These are phyloP conservation scores for Ferdinandea cuprea DNA, from an alignment of 2,888 invertebrate genomes.

Conservation along the genomic window DNA sequence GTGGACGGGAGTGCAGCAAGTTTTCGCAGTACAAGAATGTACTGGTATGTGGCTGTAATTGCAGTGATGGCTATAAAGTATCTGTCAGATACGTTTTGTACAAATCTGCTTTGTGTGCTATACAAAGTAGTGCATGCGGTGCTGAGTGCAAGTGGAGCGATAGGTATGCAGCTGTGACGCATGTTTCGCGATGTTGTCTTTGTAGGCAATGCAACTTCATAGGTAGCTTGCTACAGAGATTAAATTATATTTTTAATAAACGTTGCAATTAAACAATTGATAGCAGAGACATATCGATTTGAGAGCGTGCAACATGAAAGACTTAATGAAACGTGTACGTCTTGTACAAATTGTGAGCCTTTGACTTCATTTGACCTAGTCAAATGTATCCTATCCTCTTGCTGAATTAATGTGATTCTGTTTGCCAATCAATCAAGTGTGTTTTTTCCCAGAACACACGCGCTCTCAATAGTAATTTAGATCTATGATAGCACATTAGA, in stretches of 20 bases:
- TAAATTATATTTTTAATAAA: too few species aligned
- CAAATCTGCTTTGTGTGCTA: constrained; percentile 26
- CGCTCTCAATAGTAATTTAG: too few species aligned
- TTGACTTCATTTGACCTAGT: too few species aligned
- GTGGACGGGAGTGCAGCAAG: constrained; percentile 68
- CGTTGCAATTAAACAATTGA: too few species aligned
- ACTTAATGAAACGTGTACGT: too few species aligned
- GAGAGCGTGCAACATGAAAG: too few species aligned
- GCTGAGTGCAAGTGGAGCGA: neutral
- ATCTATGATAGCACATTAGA: neutral
- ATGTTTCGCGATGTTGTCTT: constrained; percentile 1
- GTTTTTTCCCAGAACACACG: too few species aligned
- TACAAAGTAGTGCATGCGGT: constrained; percentile 37
- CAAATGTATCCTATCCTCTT: too few species aligned
- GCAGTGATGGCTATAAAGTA: constrained; percentile 58
- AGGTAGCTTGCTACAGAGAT: neutral
- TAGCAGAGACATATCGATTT: too few species aligned
- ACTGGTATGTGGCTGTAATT: constrained; percentile 45
- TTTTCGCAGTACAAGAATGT: constrained; percentile 28
- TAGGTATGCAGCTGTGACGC: constrained; percentile 18
- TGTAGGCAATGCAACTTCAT: neutral
- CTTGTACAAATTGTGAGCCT: too few species aligned
- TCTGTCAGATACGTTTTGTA: constrained; percentile 59
- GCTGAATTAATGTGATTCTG: too few species aligned
- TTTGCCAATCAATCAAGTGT: too few species aligned